phyloP scores from a whole-genome alignment of 2,888 invertebrate genomes.

The Eucriotettix oculatus region DNA sequence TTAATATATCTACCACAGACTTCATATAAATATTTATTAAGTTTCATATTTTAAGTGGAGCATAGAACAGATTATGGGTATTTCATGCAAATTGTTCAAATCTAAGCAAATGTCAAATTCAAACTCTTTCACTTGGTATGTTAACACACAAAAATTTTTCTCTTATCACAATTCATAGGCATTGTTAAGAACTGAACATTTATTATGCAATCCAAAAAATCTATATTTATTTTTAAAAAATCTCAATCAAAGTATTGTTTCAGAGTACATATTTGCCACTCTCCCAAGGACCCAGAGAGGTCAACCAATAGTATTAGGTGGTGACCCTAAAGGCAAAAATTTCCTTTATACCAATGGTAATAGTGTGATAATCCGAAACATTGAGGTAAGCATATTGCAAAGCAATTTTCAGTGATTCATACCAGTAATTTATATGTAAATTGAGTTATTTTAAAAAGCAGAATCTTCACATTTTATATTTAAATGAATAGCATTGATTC shows the following conservation, averaged over 20 bases:
- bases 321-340: conserved; percentile 92
- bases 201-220: not conserved
- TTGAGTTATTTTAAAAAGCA: not conserved
- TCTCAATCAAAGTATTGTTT: conserved; percentile 17
- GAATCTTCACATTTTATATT: not conserved
- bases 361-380: conserved; percentile 92
- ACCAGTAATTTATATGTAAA: too few species aligned
- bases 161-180: too few species aligned
- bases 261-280: conserved; percentile 82
- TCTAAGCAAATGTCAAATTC: too few species aligned
- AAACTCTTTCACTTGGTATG: too few species aligned
- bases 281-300: conserved; percentile 90
- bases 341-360: conserved; percentile 96
- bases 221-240: not conserved
- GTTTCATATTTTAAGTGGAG: too few species aligned
- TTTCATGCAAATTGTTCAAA: too few species aligned
- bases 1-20: too few species aligned
- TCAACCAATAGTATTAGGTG: conserved; percentile 82
- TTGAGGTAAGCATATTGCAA: conserved; percentile 45
- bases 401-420: too few species aligned
- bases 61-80: too few species aligned
- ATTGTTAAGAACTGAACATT: too few species aligned
- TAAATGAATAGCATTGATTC: not conserved
- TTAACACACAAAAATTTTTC: too few species aligned
- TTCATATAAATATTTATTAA: too few species aligned